Evolutionary conservation across 2,113 vertebrate genomes (phyloP), one percentile per base, ranked within the genome.

Genomic region (Cynoglossus semilaevis): DNA sequence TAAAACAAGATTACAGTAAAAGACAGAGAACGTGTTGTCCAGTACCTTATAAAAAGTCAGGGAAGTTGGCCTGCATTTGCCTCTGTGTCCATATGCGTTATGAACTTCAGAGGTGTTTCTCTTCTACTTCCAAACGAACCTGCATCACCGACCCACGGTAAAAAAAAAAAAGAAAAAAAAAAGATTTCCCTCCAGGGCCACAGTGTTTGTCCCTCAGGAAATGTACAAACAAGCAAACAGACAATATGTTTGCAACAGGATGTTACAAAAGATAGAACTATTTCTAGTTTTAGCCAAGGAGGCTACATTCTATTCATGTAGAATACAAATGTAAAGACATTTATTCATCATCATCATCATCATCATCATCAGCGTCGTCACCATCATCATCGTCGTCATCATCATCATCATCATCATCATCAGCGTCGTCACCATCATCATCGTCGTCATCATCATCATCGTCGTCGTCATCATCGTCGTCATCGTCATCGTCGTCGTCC

Each of bases 271-370:
- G 53, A 51, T 59, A 29, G 18, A 59, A 15, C 13, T 51, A 57
- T 43, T 40, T 64, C 73, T 38, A 35, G 35, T 18, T 66, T 72
- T 50, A 16, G 29, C 56, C 60, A 35, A 49, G 15, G 55, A 18
- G 45, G 61, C 51, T 56, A 46, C 63, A 74, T 71, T 15, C 10
- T 55, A 58, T 43, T 65, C 61, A 69, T 51, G 47, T 46, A 55
- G 58, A 62, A 38, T 79, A 38, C 80, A 58, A 53, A 70, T 38
- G 22, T 51, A 46, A 8, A 64, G 18, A 14, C 22, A 79, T 77
- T 84, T 83, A 87, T 76, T 89, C 86, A 51, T 87, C 84, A 13
- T 91, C 87, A 0, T 89, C 86, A 51, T 87, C 84, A 13, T 83
- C 79, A 0, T 88, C 77, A 0, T 83, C 89, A 0, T 89, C 84